Evolutionary conservation across 2,888 invertebrate genomes (phyloP), one percentile per base, ranked within the genome.

Genomic region (Calliscelio sp.): DNA sequence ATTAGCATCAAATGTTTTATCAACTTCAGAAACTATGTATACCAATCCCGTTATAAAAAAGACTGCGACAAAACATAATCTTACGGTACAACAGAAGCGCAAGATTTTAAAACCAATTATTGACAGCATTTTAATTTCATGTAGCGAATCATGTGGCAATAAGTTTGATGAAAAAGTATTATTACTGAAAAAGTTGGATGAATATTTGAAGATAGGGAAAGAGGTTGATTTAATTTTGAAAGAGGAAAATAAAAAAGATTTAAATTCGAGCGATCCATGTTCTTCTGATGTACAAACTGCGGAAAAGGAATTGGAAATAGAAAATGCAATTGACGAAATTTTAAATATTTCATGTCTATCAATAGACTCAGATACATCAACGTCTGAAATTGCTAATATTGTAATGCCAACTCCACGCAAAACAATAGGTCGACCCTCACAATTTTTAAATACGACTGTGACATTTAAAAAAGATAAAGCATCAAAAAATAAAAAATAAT

Each of bases 371-470:
- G 51, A 66, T 20, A 18, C 14, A 20, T 2, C 6, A 20, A n/a
- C 11, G 18, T 2, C 8, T 11, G 51, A 51, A 14, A 14, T 51
- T 11, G 0, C 20, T 11, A 44, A 32, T 28, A 46, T 65, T 28
- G 14, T 10, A 28, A 66, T 66, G 66, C 66, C 66, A n/a, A 35
- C 32, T 3, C 32, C 66, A 3, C 49, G 66, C 4, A 49, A 20
- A 51, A 51, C 66, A 1, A 66, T 22, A 51, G 66, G 66, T 14
- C 49, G 66, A n/a, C 66, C 66, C 2, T 51, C 66, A 11, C 1
- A 3, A 1, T 66, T 35, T 35, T 18, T 66, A 18, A 10, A 66
- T 20, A 66, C 66, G n/a, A 49, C 49, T 18, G 24, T 65, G 11
- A 10, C 14, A 16, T 57, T 59, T 59, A 25, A 20, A 38, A 59